Evolutionary conservation across 2,113 vertebrate genomes (phyloP).

Genomic region (Dromaius novaehollandiae): DNA sequence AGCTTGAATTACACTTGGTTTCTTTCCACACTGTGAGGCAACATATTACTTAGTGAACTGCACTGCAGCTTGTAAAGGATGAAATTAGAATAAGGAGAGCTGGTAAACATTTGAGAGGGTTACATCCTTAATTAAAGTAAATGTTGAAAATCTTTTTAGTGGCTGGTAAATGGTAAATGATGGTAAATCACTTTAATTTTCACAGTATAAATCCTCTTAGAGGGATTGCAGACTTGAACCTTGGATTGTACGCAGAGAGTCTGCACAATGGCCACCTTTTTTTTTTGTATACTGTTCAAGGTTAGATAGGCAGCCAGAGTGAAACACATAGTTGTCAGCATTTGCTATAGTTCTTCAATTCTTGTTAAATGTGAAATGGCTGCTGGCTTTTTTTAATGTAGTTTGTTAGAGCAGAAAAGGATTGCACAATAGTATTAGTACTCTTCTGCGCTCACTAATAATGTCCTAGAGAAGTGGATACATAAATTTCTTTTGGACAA

Average conservation of each 20-base stretch:
- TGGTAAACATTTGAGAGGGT: neutral
- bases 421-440: neutral
- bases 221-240: neutral
- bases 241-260: neutral
- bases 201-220: neutral
- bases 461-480: neutral
- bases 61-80: neutral
- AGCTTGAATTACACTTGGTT: neutral
- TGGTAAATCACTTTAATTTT: neutral
- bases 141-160: neutral
- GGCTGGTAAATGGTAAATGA: neutral
- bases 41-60: neutral
- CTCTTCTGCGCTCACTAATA: neutral
- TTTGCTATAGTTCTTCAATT: neutral
- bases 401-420: neutral
- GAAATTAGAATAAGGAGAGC: neutral
- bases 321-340: neutral
- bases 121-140: neutral
- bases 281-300: neutral
- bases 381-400: neutral
- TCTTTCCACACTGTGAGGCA: neutral
- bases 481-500: neutral
- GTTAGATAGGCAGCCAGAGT: neutral
- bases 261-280: rapidly evolving
- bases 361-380: neutral